Evolutionary conservation across 2,113 vertebrate genomes (phyloP).

Genomic region (Melospiza melodia): DNA sequence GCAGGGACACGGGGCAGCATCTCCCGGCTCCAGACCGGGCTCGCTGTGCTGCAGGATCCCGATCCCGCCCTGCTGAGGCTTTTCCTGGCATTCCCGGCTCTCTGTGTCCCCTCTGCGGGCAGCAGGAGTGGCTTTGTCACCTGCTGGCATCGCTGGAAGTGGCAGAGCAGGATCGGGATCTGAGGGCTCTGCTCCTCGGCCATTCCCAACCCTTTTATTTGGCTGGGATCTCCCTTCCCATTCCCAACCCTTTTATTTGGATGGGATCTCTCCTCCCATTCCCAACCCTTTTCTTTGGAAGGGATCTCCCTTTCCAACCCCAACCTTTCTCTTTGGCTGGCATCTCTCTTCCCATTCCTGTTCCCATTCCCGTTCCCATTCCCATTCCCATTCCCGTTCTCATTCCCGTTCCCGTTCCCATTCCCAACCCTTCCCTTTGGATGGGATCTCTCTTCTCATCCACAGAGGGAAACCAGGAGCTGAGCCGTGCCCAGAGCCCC

Average conservation of each 20-base stretch:
- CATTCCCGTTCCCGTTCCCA: neutral
- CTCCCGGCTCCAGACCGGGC: neutral
- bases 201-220: neutral
- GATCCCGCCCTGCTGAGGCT: neutral
- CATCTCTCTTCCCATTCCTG: neutral
- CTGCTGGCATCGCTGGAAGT: rapidly evolving
- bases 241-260: too few relatives aligned
- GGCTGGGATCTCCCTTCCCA: too few relatives aligned
- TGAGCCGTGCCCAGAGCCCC: neutral
- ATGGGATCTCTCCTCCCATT: too few relatives aligned
- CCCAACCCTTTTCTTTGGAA: too few relatives aligned
- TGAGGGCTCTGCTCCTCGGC: neutral
- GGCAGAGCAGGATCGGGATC: neutral
- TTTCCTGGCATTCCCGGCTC: neutral
- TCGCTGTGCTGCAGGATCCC: neutral
- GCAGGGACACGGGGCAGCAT: rapidly evolving
- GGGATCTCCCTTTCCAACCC: too few relatives aligned
- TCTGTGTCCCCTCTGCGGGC: neutral
- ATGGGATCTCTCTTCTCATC: neutral
- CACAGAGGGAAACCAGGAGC: neutral
- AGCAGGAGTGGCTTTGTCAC: neutral
- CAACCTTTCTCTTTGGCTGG: too few relatives aligned
- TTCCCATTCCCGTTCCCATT: neutral
- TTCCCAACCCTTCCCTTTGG: neutral
- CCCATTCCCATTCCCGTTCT: neutral